Percentiles rank a stretch among this genome's conserved stretches.
Evolutionary conservation across 1,140 invertebrate genomes (phyloP).

Genomic region (Aphaenogaster ashmeadi): DNA sequence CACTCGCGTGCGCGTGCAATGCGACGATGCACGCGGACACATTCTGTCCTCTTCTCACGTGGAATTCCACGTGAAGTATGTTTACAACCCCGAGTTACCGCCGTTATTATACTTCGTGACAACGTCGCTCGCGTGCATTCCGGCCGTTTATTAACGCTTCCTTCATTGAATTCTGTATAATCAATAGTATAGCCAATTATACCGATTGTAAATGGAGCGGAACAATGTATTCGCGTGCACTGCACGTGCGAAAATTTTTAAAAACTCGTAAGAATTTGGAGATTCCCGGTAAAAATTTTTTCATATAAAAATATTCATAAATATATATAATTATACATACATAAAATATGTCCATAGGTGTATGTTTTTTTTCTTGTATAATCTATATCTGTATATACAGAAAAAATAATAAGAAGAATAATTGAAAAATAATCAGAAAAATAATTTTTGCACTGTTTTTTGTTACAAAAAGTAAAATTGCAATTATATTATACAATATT

Average conservation of each 20-base stretch:
- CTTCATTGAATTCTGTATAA: background rate
- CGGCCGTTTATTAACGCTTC: background rate
- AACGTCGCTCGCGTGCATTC: background rate
- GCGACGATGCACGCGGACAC: constrained; percentile 52
- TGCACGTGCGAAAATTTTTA: background rate
- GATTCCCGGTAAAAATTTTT: background rate
- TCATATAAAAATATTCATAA: too few species aligned
- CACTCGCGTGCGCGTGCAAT: constrained; percentile 74
- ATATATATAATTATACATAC: too few species aligned
- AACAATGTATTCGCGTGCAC: background rate
- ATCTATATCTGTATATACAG: too few species aligned
- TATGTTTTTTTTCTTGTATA: too few species aligned
- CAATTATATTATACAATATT: too few species aligned
- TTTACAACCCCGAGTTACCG: constrained; percentile 19
- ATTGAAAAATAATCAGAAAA: too few species aligned
- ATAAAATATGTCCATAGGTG: too few species aligned
- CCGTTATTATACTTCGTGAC: constrained; percentile 8
- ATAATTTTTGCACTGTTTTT: too few species aligned
- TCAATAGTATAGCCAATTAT: background rate
- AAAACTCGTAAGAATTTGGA: background rate
- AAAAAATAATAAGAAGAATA: too few species aligned
- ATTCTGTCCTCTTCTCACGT: constrained; percentile 39
- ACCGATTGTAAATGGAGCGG: background rate
- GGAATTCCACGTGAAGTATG: constrained; percentile 61
- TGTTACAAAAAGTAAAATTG: too few species aligned